Percentiles rank a stretch among this genome's conserved stretches.
Evolutionary conservation across 1,140 invertebrate genomes (phyloP).

Genomic region (Drosophila pectinifera): DNA sequence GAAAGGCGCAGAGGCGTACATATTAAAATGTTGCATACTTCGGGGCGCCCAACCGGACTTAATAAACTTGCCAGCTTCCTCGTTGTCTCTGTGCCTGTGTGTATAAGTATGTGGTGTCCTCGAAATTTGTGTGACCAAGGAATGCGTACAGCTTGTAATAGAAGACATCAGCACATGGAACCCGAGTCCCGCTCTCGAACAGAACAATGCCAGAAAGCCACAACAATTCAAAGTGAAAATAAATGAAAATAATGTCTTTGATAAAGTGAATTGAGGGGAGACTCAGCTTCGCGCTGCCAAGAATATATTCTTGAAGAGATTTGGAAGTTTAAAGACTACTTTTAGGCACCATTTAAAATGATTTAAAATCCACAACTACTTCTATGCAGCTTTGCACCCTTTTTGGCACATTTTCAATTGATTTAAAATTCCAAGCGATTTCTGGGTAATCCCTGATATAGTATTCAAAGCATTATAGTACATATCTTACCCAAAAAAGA

Average conservation of each 20-base stretch:
- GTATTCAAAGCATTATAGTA: too few species aligned
- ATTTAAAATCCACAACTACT: not conserved
- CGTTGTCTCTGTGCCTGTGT: constrained; percentile 7
- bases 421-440: not conserved
- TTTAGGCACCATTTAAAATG: not conserved
- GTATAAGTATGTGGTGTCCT: constrained; percentile 18
- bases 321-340: not conserved
- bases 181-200: not conserved
- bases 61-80: constrained; percentile 67
- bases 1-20: constrained; percentile 51
- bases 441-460: not conserved
- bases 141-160: constrained; percentile 75
- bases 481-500: not conserved
- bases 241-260: constrained; percentile 2
- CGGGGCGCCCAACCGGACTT: constrained; percentile 59
- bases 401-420: not conserved
- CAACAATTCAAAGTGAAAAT: constrained; percentile 4
- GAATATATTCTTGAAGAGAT: too few species aligned
- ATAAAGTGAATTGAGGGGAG: not conserved
- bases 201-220: constrained; percentile 8
- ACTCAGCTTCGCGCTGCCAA: not conserved
- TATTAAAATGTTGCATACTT: constrained; percentile 81
- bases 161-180: constrained; percentile 52
- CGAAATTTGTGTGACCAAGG: constrained; percentile 63
- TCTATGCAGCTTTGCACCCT: too few species aligned